Conservation (phyloP, 2,797 vertebrate genomes). For the Phrynocephalus forsythii region DNA sequence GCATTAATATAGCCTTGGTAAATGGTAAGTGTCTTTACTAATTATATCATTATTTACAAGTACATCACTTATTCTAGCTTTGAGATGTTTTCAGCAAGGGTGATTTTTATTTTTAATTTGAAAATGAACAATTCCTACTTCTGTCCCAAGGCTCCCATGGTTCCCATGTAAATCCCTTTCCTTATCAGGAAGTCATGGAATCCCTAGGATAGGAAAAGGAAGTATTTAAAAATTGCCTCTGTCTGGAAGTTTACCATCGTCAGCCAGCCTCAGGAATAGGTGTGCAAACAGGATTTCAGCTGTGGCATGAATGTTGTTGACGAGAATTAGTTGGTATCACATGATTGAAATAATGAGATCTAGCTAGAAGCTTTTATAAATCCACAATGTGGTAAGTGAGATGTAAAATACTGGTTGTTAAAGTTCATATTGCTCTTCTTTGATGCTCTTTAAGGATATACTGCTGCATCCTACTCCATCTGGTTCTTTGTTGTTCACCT, state of each 20-base stretch:
- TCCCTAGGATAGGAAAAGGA: too few species aligned
- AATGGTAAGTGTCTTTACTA: constrained; percentile 83
- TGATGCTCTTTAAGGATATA: not conserved
- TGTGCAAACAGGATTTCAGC: too few species aligned
- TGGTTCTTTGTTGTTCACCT: not conserved
- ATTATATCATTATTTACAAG: constrained; percentile 15
- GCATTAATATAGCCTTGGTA: constrained; percentile 91
- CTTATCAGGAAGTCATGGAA: too few species aligned
- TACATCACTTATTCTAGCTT: not conserved
- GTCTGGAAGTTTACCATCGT: too few species aligned
- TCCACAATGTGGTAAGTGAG: not conserved
- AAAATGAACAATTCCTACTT: too few species aligned
- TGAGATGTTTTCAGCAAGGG: not conserved
- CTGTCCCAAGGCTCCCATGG: too few species aligned
- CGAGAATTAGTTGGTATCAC: not conserved
- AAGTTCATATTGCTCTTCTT: not conserved
- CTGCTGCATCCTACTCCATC: not conserved
- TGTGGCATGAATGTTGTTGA: not conserved
- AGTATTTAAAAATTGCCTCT: too few species aligned
- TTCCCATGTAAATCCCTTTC: too few species aligned
- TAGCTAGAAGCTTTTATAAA: not conserved
- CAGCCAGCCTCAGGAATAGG: too few species aligned
- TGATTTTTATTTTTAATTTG: too few species aligned
- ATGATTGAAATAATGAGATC: not conserved
- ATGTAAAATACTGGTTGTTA: not conserved